Evolutionary conservation across 35 echinoderm and acorn worm genomes (phyloP).

Genomic region (Eucidaris tribuloides): DNA sequence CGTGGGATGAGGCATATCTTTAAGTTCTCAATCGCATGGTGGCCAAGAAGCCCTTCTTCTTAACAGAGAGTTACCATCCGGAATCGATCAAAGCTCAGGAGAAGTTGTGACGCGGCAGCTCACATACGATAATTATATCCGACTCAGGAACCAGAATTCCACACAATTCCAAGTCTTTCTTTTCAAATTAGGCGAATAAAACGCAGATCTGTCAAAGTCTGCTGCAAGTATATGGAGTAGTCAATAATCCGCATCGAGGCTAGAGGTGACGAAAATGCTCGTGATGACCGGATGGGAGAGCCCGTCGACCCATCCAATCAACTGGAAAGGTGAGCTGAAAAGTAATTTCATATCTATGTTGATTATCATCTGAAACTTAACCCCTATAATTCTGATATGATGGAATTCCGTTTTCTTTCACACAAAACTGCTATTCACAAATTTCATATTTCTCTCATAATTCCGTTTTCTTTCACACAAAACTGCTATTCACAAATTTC

Average conservation of each 20-base stretch:
- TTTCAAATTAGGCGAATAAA: conserved; percentile 51
- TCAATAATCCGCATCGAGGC: neutral
- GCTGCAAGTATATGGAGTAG: conserved; percentile 39
- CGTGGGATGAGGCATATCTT: conserved; percentile 41
- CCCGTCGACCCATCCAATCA: neutral
- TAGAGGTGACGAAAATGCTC: conserved; percentile 15
- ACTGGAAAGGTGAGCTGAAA: neutral
- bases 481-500: too few species aligned
- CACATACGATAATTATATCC: conserved; percentile 16
- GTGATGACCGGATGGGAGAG: neutral
- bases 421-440: too few species aligned
- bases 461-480: too few species aligned
- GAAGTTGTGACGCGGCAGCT: conserved; percentile 33
- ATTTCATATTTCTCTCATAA: too few species aligned
- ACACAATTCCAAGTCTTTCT: conserved; percentile 50
- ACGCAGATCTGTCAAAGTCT: conserved; percentile 43
- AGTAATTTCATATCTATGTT: too few species aligned
- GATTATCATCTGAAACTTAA: too few species aligned
- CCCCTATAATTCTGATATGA: too few species aligned
- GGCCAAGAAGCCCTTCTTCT: conserved; percentile 51
- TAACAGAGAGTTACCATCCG: conserved; percentile 47
- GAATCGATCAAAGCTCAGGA: conserved; percentile 59
- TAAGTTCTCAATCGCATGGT: conserved; percentile 49
- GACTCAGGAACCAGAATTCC: conserved; percentile 41
- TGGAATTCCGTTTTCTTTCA: too few species aligned